Evolutionary conservation across 2,113 vertebrate species (phyloP).

Genomic region (Xerus inauris): DNA sequence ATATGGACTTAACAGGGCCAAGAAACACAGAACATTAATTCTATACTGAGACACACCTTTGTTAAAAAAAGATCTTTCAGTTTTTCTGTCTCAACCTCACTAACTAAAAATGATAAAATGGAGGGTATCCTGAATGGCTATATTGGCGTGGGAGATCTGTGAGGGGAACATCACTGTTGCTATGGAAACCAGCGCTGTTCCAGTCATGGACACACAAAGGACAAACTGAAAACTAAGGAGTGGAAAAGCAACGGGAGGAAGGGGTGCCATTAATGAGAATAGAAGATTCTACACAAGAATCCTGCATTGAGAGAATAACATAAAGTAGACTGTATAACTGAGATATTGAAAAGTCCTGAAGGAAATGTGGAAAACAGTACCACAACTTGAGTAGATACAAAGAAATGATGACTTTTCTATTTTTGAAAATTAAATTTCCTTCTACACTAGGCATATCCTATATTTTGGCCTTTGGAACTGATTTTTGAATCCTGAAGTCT

Average conservation of each 20-base stretch:
- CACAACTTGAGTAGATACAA: background rate
- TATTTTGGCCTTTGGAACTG: background rate
- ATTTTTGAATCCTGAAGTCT: slow-evolving; percentile 15
- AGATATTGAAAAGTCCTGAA: background rate
- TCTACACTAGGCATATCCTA: background rate
- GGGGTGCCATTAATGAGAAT: background rate
- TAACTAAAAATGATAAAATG: slow-evolving; percentile 6
- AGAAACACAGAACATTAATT: background rate
- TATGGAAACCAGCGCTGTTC: slow-evolving; percentile 49
- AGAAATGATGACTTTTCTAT: background rate
- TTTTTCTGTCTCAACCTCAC: background rate
- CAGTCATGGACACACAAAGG: background rate
- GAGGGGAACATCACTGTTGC: background rate
- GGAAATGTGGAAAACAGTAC: background rate
- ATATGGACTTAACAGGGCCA: background rate
- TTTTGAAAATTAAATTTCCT: slow-evolving; percentile 37
- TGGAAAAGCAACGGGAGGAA: background rate
- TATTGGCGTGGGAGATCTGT: background rate
- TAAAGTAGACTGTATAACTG: too few relatives aligned
- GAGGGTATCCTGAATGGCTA: background rate
- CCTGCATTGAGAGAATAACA: background rate
- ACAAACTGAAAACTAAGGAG: background rate
- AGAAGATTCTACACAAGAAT: background rate
- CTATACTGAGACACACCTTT: background rate
- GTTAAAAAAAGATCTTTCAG: background rate